These are phyloP conservation scores for Cebidichthys violaceus DNA, from an alignment of 2,113 vertebrate genomes.

Conservation along the genomic window DNA sequence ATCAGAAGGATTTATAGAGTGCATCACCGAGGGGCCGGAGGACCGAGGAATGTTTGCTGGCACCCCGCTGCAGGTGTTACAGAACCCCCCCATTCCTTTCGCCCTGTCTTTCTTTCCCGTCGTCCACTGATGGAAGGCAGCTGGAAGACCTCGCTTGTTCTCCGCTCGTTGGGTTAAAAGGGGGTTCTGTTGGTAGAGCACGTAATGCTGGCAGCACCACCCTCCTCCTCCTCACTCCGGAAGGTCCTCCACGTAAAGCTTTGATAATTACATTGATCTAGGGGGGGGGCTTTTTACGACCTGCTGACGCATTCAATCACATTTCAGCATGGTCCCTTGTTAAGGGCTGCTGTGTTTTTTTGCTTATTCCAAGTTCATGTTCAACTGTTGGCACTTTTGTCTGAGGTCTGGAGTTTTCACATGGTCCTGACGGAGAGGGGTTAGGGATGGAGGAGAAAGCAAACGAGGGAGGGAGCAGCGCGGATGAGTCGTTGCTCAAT, in stretches of 20 bases:
- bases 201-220: slow-evolving; percentile 34
- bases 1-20: slow-evolving; percentile 79
- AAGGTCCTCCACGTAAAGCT: slow-evolving; percentile 66
- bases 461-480: neutral
- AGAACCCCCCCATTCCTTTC: slow-evolving; percentile 55
- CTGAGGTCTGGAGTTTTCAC: slow-evolving; percentile 82
- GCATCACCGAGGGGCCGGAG: slow-evolving; percentile 57
- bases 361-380: slow-evolving; percentile 73
- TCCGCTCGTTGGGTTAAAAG: slow-evolving; percentile 56
- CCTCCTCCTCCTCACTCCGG: slow-evolving; percentile 42
- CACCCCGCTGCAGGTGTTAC: slow-evolving; percentile 73
- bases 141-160: slow-evolving; percentile 63
- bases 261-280: slow-evolving; percentile 77
- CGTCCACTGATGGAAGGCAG: slow-evolving; percentile 72
- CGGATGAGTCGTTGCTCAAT: slow-evolving; percentile 32
- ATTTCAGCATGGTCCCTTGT: slow-evolving; percentile 69
- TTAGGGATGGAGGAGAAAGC: slow-evolving; percentile 28
- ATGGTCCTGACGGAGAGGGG: slow-evolving; percentile 55
- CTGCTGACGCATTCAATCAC: slow-evolving; percentile 73
- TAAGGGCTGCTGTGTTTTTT: slow-evolving; percentile 65
- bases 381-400: slow-evolving; percentile 61
- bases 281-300: slow-evolving; percentile 73
- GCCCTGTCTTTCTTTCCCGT: slow-evolving; percentile 23
- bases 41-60: slow-evolving; percentile 63
- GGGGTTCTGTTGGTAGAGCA: slow-evolving; percentile 48